These are phyloP conservation scores for Pheucticus melanocephalus DNA, from an alignment of 2,113 vertebrate genomes.

Conservation along the genomic window DNA sequence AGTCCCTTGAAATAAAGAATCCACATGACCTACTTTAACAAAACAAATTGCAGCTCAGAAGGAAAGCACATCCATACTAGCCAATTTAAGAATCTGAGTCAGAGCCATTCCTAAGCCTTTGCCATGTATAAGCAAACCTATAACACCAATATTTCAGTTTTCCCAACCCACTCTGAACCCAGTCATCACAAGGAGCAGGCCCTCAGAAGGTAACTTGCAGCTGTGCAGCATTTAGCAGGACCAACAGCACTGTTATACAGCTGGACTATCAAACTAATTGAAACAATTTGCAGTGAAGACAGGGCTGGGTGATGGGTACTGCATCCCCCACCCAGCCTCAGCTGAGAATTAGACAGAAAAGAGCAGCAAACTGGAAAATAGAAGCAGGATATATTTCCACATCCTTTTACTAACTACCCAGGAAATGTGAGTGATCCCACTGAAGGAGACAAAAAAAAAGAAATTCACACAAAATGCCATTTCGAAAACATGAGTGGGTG, in stretches of 20 bases:
- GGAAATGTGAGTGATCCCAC: not conserved
- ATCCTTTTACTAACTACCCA: not conserved
- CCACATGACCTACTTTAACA: not conserved
- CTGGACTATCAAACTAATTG: not conserved
- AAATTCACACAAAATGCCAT: not conserved
- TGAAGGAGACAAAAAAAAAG: not conserved
- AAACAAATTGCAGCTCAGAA: not conserved
- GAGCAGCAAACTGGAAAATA: not conserved
- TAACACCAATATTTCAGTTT: not conserved
- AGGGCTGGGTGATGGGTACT: not conserved
- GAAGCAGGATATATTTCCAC: not conserved
- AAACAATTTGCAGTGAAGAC: not conserved
- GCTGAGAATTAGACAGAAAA: not conserved
- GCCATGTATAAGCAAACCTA: not conserved
- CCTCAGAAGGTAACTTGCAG: not conserved
- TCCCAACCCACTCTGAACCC: not conserved
- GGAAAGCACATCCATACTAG: not conserved
- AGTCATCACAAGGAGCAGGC: not conserved
- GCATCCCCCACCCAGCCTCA: not conserved
- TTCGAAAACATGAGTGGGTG: not conserved
- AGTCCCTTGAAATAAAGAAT: not conserved
- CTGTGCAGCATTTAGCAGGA: not conserved
- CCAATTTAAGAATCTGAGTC: not conserved
- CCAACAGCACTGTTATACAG: not conserved
- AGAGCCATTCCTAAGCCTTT: not conserved